These are phyloP conservation scores for Callospermophilus lateralis DNA, from an alignment of 2,113 vertebrate species.

Conservation along the genomic window DNA sequence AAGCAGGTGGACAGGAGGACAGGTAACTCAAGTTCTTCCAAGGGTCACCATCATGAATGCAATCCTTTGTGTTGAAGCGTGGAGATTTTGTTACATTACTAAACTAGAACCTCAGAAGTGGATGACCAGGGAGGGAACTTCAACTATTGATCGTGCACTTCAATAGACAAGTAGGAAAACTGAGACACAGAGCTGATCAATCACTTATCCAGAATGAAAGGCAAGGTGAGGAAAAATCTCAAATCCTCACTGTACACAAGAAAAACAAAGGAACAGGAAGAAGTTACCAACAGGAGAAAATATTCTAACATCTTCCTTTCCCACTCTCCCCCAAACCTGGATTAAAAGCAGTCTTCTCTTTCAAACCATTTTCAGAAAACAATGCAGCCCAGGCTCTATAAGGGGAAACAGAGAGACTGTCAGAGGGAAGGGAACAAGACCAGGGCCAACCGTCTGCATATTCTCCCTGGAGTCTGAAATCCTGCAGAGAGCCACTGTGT, in stretches of 20 bases:
- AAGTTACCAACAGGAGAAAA: background rate
- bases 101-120: background rate
- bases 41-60: background rate
- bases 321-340: background rate
- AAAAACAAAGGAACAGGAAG: background rate
- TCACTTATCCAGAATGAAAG: background rate
- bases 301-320: background rate
- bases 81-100: background rate
- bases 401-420: conserved; percentile 73
- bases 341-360: background rate
- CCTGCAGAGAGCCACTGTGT: conserved; percentile 83
- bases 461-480: conserved; percentile 73
- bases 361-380: conserved; percentile 54
- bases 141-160: background rate
- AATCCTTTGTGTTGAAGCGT: background rate
- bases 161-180: background rate
- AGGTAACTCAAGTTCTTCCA: background rate
- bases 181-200: background rate
- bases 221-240: background rate
- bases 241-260: background rate
- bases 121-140: background rate
- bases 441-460: conserved; percentile 74
- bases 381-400: conserved; percentile 11
- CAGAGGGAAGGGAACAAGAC: conserved; percentile 72
- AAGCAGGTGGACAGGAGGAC: background rate